These are phyloP conservation scores for Tautogolabrus adspersus DNA, from an alignment of 2,113 vertebrate species.

Conservation along the genomic window DNA sequence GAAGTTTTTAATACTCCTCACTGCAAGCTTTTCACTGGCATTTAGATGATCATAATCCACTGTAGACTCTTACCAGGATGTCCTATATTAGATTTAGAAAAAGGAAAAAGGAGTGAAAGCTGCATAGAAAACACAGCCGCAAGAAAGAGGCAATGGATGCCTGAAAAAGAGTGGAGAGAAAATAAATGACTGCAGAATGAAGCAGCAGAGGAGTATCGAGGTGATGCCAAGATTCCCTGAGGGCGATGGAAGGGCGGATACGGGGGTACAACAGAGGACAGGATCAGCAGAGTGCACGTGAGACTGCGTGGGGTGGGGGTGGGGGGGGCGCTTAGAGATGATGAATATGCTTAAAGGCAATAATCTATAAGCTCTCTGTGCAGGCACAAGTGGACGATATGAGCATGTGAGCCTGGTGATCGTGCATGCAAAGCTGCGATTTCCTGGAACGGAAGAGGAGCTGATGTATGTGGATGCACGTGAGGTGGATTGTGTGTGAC, in stretches of 20 bases:
- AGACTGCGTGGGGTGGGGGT: slow-evolving; percentile 8
- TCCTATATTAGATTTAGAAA: too few species aligned
- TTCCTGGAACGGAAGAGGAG: slow-evolving; percentile 16
- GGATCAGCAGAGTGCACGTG: slow-evolving; percentile 47
- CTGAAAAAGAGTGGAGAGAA: not conserved
- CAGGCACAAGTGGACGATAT: slow-evolving; percentile 28
- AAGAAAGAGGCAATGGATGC: not conserved
- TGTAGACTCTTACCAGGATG: too few species aligned
- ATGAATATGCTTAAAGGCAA: slow-evolving; percentile 39
- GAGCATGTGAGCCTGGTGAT: slow-evolving; percentile 58
- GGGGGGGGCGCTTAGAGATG: slow-evolving; percentile 21
- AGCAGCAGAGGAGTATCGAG: not conserved
- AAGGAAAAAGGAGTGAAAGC: too few species aligned
- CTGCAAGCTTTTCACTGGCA: too few species aligned
- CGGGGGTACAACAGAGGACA: slow-evolving; percentile 34
- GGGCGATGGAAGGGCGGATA: slow-evolving; percentile 10
- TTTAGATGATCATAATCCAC: too few species aligned
- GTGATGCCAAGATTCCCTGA: slow-evolving; percentile 40
- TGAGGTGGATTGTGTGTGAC: slow-evolving; percentile 27
- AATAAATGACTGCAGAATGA: not conserved
- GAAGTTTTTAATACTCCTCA: too few species aligned
- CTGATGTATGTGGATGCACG: slow-evolving; percentile 37
- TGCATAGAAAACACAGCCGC: too few species aligned
- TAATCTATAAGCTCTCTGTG: slow-evolving; percentile 55
- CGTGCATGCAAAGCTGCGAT: slow-evolving; percentile 29